Percentiles rank a stretch among this genome's conserved stretches.
phyloP scores from a whole-genome alignment of 2,113 vertebrate genomes.

The Hippocampus barbouri region DNA sequence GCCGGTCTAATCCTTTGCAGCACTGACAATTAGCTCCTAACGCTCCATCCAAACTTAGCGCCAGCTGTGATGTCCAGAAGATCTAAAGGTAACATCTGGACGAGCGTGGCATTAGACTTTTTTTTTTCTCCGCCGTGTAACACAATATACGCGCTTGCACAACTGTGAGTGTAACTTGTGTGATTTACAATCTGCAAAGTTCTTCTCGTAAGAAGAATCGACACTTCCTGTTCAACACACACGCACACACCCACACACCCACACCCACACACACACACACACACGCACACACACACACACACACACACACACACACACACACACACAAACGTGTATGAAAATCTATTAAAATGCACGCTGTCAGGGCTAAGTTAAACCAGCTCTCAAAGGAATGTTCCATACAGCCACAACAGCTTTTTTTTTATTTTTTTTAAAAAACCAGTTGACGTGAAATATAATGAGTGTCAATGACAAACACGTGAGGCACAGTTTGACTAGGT shows the following conservation, averaged over 20 bases:
- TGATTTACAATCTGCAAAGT: slow-evolving; percentile 18
- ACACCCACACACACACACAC: not conserved
- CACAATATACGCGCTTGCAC: slow-evolving; percentile 1
- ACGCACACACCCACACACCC: no score
- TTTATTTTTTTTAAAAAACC: not conserved
- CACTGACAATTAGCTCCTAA: not conserved
- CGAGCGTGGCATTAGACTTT: slow-evolving; percentile 8
- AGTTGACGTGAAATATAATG: slow-evolving; percentile 11
- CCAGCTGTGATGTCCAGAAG: slow-evolving; percentile 2
- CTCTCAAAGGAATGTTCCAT: slow-evolving; percentile 21
- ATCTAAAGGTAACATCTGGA: slow-evolving; percentile 37
- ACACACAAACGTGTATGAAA: not conserved
- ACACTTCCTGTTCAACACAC: slow-evolving; percentile 7
- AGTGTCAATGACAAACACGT: slow-evolving; percentile 9
- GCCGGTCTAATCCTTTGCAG: not conserved
- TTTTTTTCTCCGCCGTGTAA: slow-evolving; percentile 6
- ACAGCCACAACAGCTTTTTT: not conserved
- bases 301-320: no score
- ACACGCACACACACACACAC: no score
- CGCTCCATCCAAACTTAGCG: slow-evolving; percentile 10
- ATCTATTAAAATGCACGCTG: not conserved
- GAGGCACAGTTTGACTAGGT: not conserved
- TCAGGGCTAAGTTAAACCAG: slow-evolving; percentile 36
- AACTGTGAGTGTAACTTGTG: slow-evolving; percentile 2
- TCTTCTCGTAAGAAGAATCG: slow-evolving; percentile 21